Percentiles rank a stretch among this genome's conserved stretches.
Conservation (phyloP, 2,888 invertebrate species). For the Drosophila recens region DNA sequence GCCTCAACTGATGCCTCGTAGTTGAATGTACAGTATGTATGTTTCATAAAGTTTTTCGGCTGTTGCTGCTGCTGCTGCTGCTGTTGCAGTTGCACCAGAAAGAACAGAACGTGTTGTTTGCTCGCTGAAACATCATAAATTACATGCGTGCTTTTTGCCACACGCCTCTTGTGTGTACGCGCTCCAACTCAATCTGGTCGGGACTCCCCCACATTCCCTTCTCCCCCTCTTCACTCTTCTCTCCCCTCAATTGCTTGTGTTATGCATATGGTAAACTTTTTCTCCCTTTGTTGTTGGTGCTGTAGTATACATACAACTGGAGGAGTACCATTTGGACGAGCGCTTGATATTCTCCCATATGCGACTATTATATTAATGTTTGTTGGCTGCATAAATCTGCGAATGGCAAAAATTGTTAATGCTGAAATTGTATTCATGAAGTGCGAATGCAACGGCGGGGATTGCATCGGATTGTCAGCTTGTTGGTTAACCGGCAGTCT, state of each 20-base stretch:
- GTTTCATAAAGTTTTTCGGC: conserved; percentile 67
- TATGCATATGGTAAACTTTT: conserved; percentile 49
- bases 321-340: conserved; percentile 14
- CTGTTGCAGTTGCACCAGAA: conserved; percentile 30
- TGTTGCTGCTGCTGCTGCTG: conserved; percentile 26
- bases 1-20: conserved; percentile 21
- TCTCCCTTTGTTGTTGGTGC: background rate
- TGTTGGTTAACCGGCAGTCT: conserved; percentile 16
- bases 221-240: background rate
- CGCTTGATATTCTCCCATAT: conserved; percentile 12
- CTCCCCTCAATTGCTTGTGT: conserved; percentile 19
- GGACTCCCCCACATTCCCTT: background rate
- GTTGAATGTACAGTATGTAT: conserved; percentile 20
- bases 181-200: conserved; percentile 68
- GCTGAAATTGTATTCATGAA: conserved; percentile 68
- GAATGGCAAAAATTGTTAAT: conserved; percentile 59
- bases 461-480: conserved; percentile 22
- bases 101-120: conserved; percentile 76
- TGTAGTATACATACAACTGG: conserved; percentile 14
- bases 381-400: conserved; percentile 57
- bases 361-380: conserved; percentile 55
- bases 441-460: conserved; percentile 42
- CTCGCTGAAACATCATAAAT: conserved; percentile 81
- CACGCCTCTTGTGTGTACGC: conserved; percentile 76
- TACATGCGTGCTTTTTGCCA: conserved; percentile 79